Evolutionary conservation across 30 jellyfish, hydroid and myxozoan species (phyloP).

Genomic region (Nemopilema nomurai): DNA sequence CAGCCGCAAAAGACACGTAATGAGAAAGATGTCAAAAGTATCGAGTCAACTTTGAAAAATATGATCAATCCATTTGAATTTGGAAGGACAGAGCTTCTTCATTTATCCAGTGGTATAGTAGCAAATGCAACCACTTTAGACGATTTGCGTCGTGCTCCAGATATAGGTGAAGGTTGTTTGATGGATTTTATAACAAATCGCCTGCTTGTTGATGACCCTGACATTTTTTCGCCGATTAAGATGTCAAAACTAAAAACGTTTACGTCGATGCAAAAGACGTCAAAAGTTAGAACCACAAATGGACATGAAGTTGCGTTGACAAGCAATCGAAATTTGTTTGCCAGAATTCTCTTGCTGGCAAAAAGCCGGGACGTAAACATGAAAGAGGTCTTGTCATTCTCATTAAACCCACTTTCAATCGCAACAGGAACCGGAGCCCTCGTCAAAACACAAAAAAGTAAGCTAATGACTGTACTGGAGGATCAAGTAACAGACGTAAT

Average conservation of each 20-base stretch:
- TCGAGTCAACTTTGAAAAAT: constrained; percentile 1
- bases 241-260: constrained; percentile 9
- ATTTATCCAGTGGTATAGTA: constrained; percentile 25
- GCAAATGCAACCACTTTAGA: not conserved
- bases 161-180: constrained; percentile 8
- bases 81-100: not conserved
- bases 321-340: constrained; percentile 16
- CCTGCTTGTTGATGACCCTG: constrained; percentile 17
- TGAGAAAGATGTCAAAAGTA: constrained; percentile 20
- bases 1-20: not conserved
- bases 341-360: constrained; percentile 22
- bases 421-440: constrained; percentile 20
- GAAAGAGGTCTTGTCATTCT: constrained; percentile 26
- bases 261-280: not conserved
- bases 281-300: not conserved
- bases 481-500: not conserved
- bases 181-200: not conserved
- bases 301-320: constrained; percentile 2
- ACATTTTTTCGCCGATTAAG: constrained; percentile 29
- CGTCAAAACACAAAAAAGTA: constrained; percentile 10
- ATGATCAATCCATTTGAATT: constrained; percentile 35
- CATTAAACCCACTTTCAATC: not conserved
- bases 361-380: constrained; percentile 21
- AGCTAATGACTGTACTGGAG: constrained; percentile 16
- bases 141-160: constrained; percentile 13